Base-by-base conservation (phyloP, 1,140 invertebrate genomes). In the Colletes latitarsis region DNA sequence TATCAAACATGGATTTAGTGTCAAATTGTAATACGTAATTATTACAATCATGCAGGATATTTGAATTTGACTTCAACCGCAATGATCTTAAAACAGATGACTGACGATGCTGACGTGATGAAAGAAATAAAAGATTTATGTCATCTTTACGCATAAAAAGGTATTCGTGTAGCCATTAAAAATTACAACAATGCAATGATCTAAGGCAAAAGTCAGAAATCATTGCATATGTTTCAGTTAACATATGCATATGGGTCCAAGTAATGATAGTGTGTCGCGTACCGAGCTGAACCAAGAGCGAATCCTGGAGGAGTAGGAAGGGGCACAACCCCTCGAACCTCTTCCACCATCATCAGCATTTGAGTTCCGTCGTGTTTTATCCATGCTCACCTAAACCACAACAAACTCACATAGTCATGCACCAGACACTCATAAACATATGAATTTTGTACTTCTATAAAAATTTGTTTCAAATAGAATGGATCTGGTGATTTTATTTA, bases 251-350 rank as follows among this genome's bases (percentile, higher is more conserved):
- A 92, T 92, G 92, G 91, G 92, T 93, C 92, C 92, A 93, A 93
- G 91, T 90, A 90, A 86, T 92, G 88, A 88, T 90, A 93, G 85
- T 91, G 90, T 93, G 92, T 91, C 93, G 91, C 93, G 90, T 94
- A 93, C 93, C 92, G 92, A 93, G 89, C 90, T 93, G 91, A 94
- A 92, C 93, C 93, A 93, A 90, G 92, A 93, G 82, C 92, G 88
- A 89, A 93, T 92, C 92, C 90, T 93, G 86, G 90, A 92, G 76
- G 92, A 93, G 89, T 93, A 93, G 87, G 90, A 92, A 88, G 91
- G 85, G 85, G 90, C 89, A 85, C 88, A 87, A 86, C 89, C 89
- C 89, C 90, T 91, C 83, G 85, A 76, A 89, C 84, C 79, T 88
- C 82, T 90, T 86, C 90, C 91, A 86, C 88, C 88, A 88, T 91